Percentiles rank a stretch among this genome's conserved stretches.
These are phyloP conservation scores for Poecile atricapillus DNA, from an alignment of 2,113 vertebrate genomes.

Conservation along the genomic window DNA sequence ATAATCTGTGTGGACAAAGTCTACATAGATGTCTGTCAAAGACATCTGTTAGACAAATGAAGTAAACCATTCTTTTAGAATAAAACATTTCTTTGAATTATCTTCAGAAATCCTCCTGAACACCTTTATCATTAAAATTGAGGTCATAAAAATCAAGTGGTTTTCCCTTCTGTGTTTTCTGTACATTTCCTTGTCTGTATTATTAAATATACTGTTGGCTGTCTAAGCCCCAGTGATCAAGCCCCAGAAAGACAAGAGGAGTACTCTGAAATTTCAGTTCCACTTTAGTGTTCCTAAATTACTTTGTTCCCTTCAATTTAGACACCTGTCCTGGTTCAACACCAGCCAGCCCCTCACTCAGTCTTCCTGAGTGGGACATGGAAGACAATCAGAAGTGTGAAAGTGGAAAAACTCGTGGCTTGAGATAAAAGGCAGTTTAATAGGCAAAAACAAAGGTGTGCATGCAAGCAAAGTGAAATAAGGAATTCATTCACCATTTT, in stretches of 20 bases:
- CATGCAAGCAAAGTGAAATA: background rate
- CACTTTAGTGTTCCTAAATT: background rate
- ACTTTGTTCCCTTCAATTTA: background rate
- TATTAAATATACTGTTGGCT: background rate
- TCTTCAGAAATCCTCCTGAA: background rate
- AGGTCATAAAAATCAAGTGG: background rate
- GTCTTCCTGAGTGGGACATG: background rate
- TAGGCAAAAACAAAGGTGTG: background rate
- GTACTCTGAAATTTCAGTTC: background rate
- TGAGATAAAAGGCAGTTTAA: background rate
- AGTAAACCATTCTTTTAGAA: background rate
- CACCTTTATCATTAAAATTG: background rate
- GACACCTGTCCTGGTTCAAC: background rate
- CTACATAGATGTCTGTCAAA: background rate
- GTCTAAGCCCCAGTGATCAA: background rate
- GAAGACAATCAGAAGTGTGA: background rate
- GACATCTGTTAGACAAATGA: background rate
- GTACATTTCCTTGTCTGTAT: background rate
- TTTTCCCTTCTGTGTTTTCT: background rate
- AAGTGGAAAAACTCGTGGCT: background rate
- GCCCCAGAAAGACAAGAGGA: background rate
- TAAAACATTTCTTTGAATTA: background rate
- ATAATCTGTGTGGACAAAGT: background rate
- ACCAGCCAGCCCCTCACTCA: fast-evolving
- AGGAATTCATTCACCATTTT: background rate